Conservation (phyloP, 2,888 invertebrate genomes). For the Dynastes grantii region DNA sequence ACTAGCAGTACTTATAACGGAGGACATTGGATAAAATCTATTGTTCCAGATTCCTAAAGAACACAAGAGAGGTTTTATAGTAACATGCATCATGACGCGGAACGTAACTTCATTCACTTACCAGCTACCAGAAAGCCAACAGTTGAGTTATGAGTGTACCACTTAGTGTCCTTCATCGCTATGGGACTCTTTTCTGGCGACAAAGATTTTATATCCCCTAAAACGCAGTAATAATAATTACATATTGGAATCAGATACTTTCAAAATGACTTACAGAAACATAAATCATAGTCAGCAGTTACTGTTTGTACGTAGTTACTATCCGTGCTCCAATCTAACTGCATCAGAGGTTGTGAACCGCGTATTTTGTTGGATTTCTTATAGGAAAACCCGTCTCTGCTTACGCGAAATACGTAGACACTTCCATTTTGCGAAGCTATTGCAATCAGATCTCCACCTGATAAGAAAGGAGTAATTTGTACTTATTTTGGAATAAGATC, state of each 20-base stretch:
- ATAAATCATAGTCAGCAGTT: slow-evolving; percentile 90
- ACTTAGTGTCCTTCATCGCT: slow-evolving; percentile 92
- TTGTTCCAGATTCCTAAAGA: slow-evolving; percentile 89
- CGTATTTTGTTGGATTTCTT: slow-evolving; percentile 92
- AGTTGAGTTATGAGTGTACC: slow-evolving; percentile 90
- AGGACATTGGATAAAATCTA: slow-evolving; percentile 88
- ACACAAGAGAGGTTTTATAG: neutral
- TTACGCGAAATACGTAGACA: slow-evolving; percentile 86
- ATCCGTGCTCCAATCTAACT: slow-evolving; percentile 94
- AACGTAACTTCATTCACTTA: slow-evolving; percentile 64
- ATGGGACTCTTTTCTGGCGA: slow-evolving; percentile 91
- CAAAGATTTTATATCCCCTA: slow-evolving; percentile 92
- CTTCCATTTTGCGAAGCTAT: slow-evolving; percentile 94
- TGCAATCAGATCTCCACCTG: slow-evolving; percentile 90
- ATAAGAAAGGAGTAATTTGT: slow-evolving; percentile 52
- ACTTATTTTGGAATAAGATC: neutral
- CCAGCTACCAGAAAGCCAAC: slow-evolving; percentile 91
- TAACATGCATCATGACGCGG: neutral
- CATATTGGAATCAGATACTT: neutral
- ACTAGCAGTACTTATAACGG: slow-evolving; percentile 86
- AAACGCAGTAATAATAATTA: slow-evolving; percentile 59
- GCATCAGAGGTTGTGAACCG: slow-evolving; percentile 87
- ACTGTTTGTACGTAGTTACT: slow-evolving; percentile 91
- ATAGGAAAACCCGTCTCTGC: slow-evolving; percentile 91
- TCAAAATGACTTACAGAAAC: slow-evolving; percentile 81